These are phyloP conservation scores for Tauraco hartlaubi DNA, from an alignment of 2,797 vertebrate genomes.

Conservation along the genomic window DNA sequence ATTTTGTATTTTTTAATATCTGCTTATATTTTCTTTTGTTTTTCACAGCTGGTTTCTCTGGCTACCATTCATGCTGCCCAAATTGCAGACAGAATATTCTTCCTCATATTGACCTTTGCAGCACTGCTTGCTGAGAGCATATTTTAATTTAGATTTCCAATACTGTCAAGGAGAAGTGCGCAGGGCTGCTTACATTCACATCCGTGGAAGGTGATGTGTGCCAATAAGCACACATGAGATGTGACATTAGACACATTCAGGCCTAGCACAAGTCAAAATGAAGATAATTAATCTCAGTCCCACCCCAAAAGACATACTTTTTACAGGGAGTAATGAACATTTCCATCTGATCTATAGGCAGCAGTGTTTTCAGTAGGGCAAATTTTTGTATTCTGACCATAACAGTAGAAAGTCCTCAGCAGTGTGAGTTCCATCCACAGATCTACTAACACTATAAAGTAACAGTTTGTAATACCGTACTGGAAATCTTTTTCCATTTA, in stretches of 20 bases:
- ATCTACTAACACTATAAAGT: background rate
- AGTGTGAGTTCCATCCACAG: background rate
- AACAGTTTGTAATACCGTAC: background rate
- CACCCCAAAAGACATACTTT: background rate
- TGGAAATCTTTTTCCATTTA: background rate
- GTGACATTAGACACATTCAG: background rate
- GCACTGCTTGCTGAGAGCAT: background rate
- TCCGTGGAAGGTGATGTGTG: background rate
- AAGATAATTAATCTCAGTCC: background rate
- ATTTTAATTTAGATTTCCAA: slow-evolving; percentile 1
- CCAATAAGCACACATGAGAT: background rate
- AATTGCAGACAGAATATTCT: background rate
- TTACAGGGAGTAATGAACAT: background rate
- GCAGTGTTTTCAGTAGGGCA: background rate
- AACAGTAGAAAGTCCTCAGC: background rate
- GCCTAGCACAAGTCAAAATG: background rate
- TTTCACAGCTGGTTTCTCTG: slow-evolving; percentile 14
- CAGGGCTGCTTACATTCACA: background rate
- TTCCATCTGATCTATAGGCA: background rate
- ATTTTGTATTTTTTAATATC: background rate
- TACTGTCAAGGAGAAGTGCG: background rate
- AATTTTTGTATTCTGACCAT: background rate
- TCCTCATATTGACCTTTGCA: background rate
- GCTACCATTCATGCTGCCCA: background rate
- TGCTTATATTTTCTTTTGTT: background rate